Evolutionary conservation across 1,140 invertebrate species (phyloP).

Genomic region (Dryas iulia): DNA sequence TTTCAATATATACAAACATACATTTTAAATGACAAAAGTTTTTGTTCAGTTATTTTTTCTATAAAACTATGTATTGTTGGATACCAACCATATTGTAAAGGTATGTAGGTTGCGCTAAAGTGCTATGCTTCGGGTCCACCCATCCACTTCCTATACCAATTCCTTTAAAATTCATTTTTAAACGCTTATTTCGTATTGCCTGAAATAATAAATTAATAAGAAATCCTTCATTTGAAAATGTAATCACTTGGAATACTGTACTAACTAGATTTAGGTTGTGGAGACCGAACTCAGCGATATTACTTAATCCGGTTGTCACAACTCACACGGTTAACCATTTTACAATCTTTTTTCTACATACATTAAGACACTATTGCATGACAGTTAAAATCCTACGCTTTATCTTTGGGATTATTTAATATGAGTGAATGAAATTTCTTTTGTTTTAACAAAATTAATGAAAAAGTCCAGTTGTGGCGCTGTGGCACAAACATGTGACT

Average conservation of each 20-base stretch:
- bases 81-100: constrained; percentile 54
- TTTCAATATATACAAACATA: too few species aligned
- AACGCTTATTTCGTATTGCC: constrained; percentile 81
- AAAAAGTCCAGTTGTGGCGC: too few species aligned
- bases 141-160: constrained; percentile 88
- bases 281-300: neutral
- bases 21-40: too few species aligned
- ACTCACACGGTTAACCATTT: neutral
- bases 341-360: neutral
- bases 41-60: too few species aligned
- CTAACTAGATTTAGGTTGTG: too few species aligned
- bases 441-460: too few species aligned
- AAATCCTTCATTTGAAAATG: too few species aligned
- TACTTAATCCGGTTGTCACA: neutral
- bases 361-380: neutral
- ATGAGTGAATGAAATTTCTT: too few species aligned
- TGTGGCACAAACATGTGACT: too few species aligned
- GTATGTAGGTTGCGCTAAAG: constrained; percentile 48
- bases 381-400: neutral
- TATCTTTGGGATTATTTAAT: neutral
- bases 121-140: constrained; percentile 83
- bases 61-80: too few species aligned
- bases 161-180: constrained; percentile 86
- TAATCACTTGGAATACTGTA: too few species aligned
- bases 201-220: constrained; percentile 50